Base-by-base conservation (phyloP, 2,888 invertebrate genomes). In the Habrosyne pyritoides region DNA sequence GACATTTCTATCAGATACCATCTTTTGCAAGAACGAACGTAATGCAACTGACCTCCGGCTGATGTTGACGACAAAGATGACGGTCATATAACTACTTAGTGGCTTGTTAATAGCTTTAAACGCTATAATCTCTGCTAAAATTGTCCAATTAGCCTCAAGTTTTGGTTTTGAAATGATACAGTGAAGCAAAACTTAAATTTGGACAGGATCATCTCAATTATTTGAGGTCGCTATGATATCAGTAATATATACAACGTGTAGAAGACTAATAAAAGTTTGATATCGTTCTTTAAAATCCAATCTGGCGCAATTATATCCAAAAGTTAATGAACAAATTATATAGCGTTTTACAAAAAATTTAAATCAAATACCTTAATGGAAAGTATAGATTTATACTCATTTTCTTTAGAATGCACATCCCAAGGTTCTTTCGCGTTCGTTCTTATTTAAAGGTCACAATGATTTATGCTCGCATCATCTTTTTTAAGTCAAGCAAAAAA, bases 11-110 rank as follows among this genome's bases (percentile, higher is more conserved):
- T 60, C 18, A 50, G 48, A 66, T 62, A 62, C 52, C 55, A 59
- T 67, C 60, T 63, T 60, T 60, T 63, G 59, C 55, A 66, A 61
- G 53, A 65, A 55, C 54, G 30, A 50, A 18, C 42, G 53, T 63
- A 71, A 71, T 71, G 55, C 56, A 51, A 60, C 30, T 63, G 66
- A 68, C 68, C 67, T 72, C 66, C 56, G 50, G 8, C 3, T 26
- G 14, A 21, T 26, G 46, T 47, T 59, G 59, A 66, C 59, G 61
- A 57, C 61, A 59, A 12, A 33, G 14, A 49, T 62, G 61, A 66
- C 59, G 61, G n/a, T 61, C 14, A n/a, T 58, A 56, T 54, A 22
- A 50, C 47, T 33, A 60, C 49, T 24, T 28, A 14, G 26, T 14
- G n/a, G 10, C 28, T 30, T 50, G 50, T 21, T 50, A 28, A 50